A percentile compares a stretch with the other conserved stretches of the same genome.
phyloP scores from a whole-genome alignment of 1,140 invertebrate species.

The Ptiloglossa arizonensis region DNA sequence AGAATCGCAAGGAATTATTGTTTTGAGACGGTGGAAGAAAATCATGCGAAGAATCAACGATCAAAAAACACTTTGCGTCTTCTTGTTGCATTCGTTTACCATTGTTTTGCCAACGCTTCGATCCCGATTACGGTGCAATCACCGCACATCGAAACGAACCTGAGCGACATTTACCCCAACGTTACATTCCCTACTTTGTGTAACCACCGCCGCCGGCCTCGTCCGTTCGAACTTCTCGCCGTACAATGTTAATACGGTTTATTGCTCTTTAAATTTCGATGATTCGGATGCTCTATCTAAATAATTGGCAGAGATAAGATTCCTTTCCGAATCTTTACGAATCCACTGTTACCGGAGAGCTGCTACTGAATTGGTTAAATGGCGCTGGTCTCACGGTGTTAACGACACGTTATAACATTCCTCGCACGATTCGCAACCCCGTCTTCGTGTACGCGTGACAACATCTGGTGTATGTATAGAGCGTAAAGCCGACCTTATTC shows the following conservation, averaged over 20 bases:
- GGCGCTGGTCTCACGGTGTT: not conserved
- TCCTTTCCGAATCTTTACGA: not conserved
- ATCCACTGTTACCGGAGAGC: too few species aligned
- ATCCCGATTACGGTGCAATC: not conserved
- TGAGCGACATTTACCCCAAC: not conserved
- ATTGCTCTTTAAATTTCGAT: not conserved
- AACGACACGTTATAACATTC: not conserved
- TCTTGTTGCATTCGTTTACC: too few species aligned
- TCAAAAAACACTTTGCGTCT: not conserved
- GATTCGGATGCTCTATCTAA: not conserved
- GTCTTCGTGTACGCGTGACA: conserved; percentile 43
- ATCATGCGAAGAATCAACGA: conserved; percentile 39
- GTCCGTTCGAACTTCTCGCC: too few species aligned
- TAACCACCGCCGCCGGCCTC: too few species aligned
- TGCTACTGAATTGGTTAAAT: too few species aligned
- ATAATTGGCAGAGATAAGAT: not conserved
- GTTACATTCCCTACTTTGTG: too few species aligned
- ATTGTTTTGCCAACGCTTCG: not conserved
- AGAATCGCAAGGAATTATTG: conserved; percentile 35
- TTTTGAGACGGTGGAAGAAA: conserved; percentile 32
- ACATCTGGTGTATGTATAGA: conserved; percentile 54
- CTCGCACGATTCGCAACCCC: conserved; percentile 37
- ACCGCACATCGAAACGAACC: not conserved
- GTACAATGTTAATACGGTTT: not conserved
- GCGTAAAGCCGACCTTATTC: conserved; percentile 57